Percentiles rank a stretch among this genome's conserved stretches.
Evolutionary conservation across 2,113 vertebrate genomes (phyloP).

Genomic region (Varanus salvator): DNA sequence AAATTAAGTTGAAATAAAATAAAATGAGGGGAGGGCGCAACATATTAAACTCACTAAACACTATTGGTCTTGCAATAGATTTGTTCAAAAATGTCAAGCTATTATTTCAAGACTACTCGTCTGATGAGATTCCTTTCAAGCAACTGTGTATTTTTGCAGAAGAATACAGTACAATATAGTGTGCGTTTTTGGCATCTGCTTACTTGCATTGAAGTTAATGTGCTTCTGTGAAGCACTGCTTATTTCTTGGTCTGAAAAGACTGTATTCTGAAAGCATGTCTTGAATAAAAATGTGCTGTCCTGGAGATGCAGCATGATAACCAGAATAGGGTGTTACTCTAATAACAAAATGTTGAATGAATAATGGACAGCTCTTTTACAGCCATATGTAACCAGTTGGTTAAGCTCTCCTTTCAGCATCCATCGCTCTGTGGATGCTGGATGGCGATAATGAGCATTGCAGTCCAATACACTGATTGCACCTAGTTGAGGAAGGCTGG

Average conservation of each 20-base stretch:
- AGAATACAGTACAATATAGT: conserved; percentile 29
- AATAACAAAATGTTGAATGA: not conserved
- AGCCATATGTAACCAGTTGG: conserved; percentile 14
- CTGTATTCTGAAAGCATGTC: conserved; percentile 18
- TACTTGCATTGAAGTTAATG: conserved; percentile 27
- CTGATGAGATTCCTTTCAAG: conserved; percentile 18
- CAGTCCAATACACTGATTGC: too few relatives aligned
- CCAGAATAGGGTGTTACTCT: not conserved
- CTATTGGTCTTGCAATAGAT: not conserved
- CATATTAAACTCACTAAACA: too few relatives aligned
- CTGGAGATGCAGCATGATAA: conserved; percentile 1
- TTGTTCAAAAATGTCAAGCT: conserved; percentile 25
- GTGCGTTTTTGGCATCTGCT: not conserved
- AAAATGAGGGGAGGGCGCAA: too few relatives aligned
- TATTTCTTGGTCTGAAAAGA: conserved; percentile 6
- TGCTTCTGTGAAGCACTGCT: conserved; percentile 14
- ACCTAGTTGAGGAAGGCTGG: too few relatives aligned
- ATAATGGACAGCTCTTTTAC: not conserved
- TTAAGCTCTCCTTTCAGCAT: not conserved
- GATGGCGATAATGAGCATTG: too few relatives aligned
- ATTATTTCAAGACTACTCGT: conserved; percentile 15
- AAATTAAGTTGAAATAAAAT: too few relatives aligned
- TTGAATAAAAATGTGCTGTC: conserved; percentile 21
- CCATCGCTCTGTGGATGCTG: not conserved
- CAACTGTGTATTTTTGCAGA: conserved; percentile 29